Evolutionary conservation across 2,888 invertebrate genomes (phyloP).

Genomic region (Bombylius discolor): DNA sequence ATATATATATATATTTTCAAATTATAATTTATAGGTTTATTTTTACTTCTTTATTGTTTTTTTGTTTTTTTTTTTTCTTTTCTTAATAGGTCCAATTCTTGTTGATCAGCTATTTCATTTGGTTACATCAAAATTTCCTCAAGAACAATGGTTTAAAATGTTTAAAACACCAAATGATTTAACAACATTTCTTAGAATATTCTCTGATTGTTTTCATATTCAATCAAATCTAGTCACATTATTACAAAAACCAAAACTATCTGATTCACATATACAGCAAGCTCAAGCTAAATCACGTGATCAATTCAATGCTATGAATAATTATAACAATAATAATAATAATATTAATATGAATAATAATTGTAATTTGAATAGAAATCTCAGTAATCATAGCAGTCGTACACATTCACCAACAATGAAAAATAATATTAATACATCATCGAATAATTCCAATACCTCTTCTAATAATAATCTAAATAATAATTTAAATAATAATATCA

Average conservation of each 20-base stretch:
- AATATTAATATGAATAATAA: slow-evolving; percentile 11
- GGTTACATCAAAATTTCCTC: slow-evolving; percentile 61
- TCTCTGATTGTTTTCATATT: slow-evolving; percentile 88
- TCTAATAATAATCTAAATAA: slow-evolving; percentile 10
- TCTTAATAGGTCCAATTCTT: slow-evolving; percentile 49
- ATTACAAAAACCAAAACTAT: slow-evolving; percentile 61
- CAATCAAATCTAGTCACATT: slow-evolving; percentile 83
- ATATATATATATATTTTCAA: no score
- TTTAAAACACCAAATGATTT: slow-evolving; percentile 85
- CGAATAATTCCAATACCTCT: neutral
- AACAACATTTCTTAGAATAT: slow-evolving; percentile 79
- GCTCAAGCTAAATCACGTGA: slow-evolving; percentile 34
- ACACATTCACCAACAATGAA: slow-evolving; percentile 4
- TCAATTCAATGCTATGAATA: slow-evolving; percentile 31
- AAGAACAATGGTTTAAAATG: slow-evolving; percentile 69
- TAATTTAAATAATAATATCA: slow-evolving; percentile 16
- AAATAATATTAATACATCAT: slow-evolving; percentile 7
- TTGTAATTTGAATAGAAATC: neutral
- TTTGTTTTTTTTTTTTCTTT: neutral
- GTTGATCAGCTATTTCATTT: slow-evolving; percentile 79
- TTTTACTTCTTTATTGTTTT: no score
- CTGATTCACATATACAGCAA: slow-evolving; percentile 38
- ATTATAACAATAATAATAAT: slow-evolving; percentile 18
- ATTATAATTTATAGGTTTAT: no score
- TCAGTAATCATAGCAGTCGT: neutral